Evolutionary conservation across 2,888 invertebrate genomes (phyloP).

Genomic region (Syrista parreyssii): DNA sequence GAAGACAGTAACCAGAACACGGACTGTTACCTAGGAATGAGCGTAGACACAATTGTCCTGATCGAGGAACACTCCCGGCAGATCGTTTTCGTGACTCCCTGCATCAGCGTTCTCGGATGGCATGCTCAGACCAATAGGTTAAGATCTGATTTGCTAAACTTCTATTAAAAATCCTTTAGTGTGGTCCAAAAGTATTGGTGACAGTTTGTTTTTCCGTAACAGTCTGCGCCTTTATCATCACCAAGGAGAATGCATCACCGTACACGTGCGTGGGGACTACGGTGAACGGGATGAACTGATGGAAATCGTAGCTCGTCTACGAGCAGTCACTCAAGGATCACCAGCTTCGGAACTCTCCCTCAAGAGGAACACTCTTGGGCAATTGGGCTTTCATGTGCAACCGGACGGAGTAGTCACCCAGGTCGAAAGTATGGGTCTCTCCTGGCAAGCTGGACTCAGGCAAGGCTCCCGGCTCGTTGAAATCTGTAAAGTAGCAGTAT

Average conservation of each 20-base stretch:
- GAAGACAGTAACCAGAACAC: slow-evolving; percentile 77
- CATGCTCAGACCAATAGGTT: slow-evolving; percentile 72
- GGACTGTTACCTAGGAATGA: slow-evolving; percentile 87
- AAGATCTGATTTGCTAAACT: not conserved
- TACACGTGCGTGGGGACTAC: slow-evolving; percentile 78
- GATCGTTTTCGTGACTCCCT: slow-evolving; percentile 88
- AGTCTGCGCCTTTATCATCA: slow-evolving; percentile 89
- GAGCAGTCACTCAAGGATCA: slow-evolving; percentile 82
- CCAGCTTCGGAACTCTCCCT: slow-evolving; percentile 84
- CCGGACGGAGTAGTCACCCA: slow-evolving; percentile 94
- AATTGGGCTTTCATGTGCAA: slow-evolving; percentile 91
- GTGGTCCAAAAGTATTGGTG: not conserved
- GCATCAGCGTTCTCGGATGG: slow-evolving; percentile 83
- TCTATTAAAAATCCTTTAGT: not conserved
- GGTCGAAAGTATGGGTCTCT: slow-evolving; percentile 81
- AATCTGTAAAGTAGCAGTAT: slow-evolving; percentile 89
- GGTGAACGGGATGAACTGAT: slow-evolving; percentile 77
- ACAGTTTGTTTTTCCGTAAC: slow-evolving; percentile 29
- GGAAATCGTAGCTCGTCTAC: slow-evolving; percentile 84
- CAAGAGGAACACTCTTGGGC: slow-evolving; percentile 83
- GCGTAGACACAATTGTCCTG: slow-evolving; percentile 87
- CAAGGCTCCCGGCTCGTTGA: slow-evolving; percentile 93
- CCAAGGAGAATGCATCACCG: slow-evolving; percentile 91
- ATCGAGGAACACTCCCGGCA: slow-evolving; percentile 86
- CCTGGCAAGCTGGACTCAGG: slow-evolving; percentile 86